These are phyloP conservation scores for Neoascia interrupta DNA, from an alignment of 2,888 invertebrate species.

Conservation along the genomic window DNA sequence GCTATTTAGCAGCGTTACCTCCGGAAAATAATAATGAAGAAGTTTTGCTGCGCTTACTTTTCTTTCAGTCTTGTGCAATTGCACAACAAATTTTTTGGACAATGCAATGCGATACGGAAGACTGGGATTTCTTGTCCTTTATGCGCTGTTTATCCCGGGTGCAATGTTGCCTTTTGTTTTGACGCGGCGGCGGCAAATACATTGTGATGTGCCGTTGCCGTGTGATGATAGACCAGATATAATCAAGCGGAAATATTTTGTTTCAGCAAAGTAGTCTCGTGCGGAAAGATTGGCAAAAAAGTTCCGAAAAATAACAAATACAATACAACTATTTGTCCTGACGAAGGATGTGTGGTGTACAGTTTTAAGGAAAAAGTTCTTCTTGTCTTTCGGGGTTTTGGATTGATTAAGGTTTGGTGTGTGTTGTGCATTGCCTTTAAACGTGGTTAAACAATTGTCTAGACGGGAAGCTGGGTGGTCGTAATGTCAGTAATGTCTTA, in stretches of 20 bases:
- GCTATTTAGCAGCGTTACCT: constrained; percentile 58
- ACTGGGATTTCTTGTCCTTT: no score
- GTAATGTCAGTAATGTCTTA: no score
- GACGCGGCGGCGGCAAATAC: constrained; percentile 2
- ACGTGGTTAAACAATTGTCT: constrained; percentile 61
- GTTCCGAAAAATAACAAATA: constrained; percentile 8
- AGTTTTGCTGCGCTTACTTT: constrained; percentile 45
- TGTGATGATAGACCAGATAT: constrained; percentile 31
- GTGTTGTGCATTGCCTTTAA: no score
- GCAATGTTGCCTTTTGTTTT: constrained; percentile 15
- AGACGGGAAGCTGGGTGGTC: constrained; percentile 48
- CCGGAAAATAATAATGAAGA: constrained; percentile 64
- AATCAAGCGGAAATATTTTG: constrained; percentile 59
- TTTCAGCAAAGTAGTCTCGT: no score
- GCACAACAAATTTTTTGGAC: constrained; percentile 68
- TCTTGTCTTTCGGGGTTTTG: neutral
- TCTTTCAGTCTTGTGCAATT: constrained; percentile 52
- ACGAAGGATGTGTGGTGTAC: constrained; percentile 25
- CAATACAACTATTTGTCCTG: constrained; percentile 26
- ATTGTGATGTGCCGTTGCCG: neutral
- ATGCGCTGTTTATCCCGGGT: constrained; percentile 6
- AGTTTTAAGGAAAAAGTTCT: constrained; percentile 42
- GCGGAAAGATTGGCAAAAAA: neutral
- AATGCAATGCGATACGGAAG: constrained; percentile 55
- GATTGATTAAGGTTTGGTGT: no score